Percentiles rank a stretch among this genome's conserved stretches.
Conservation (phyloP, 2,113 vertebrate genomes). For the Papio anubis region DNA sequence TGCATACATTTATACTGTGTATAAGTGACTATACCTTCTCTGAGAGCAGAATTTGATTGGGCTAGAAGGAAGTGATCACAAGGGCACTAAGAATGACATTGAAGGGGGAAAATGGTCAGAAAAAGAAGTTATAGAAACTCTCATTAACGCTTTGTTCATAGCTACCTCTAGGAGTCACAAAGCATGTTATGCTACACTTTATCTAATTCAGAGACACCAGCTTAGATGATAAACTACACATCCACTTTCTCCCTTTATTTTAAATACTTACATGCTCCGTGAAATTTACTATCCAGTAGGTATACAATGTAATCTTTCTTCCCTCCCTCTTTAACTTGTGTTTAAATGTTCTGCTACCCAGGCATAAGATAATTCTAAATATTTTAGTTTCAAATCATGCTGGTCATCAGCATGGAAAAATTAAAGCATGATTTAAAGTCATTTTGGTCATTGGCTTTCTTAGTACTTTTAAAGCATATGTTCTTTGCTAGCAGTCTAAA, state of each 20-base stretch:
- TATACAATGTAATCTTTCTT: not conserved
- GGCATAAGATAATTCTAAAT: not conserved
- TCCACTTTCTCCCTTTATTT: not conserved
- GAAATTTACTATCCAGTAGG: not conserved
- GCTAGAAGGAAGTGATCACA: not conserved
- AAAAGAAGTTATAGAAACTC: not conserved
- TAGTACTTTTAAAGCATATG: not conserved
- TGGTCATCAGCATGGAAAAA: not conserved
- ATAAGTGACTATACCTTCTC: not conserved
- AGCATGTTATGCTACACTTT: not conserved
- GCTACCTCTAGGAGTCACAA: not conserved
- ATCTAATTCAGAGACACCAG: not conserved
- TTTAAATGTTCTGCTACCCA: not conserved
- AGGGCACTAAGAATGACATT: not conserved
- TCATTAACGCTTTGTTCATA: not conserved
- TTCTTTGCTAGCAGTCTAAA: not conserved
- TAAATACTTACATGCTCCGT: not conserved
- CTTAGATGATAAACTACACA: not conserved
- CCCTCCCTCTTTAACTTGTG: not conserved
- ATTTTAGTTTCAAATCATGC: not conserved
- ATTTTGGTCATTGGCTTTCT: not conserved
- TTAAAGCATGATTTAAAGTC: not conserved
- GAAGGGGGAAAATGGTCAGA: not conserved
- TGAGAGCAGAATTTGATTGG: not conserved
- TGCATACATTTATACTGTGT: not conserved